Evolutionary conservation across 2,888 invertebrate genomes (phyloP), one percentile per base, ranked within the genome.

Genomic region (Peribatodes rhomboidaria): DNA sequence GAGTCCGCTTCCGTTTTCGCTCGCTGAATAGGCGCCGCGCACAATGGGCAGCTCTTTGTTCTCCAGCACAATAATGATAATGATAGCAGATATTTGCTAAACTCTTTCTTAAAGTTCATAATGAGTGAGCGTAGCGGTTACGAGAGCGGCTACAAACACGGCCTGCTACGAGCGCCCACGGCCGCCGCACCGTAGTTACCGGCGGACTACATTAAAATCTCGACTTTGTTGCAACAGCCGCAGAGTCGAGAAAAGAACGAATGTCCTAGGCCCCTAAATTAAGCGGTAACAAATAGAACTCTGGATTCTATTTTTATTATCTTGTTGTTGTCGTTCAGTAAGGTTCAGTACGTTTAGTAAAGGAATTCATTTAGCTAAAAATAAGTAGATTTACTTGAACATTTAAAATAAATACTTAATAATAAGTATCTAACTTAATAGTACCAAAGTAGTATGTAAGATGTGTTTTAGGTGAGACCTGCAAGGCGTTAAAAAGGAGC

Each of bases 121-220:
- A 58, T 65, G 47, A 74, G 71, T 70, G 68, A 68, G 56, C 72
- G 69, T 68, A 67, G 71, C 69, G 44, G 61, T 66, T 78, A 73
- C 72, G 74, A 74, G 70, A 52, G 50, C 69, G 72, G 78, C 76
- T 81, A 81, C 82, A 80, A 82, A 82, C 82, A 82, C 79, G 80
- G 70, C 75, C 78, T 77, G 72, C 67, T 75, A 76, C 74, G 68
- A 74, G 62, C 68, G 49, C 61, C 55, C 69, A 58, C 67, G 22
- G 49, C 70, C 72, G 39, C 70, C 78, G 70, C 71, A 69, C 73
- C 77, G 77, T 81, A 78, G 73, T 73, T 65, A 56, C 61, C 35
- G 35, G 61, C 35, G 47, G 7, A 39, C 61, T 74, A 72, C 76
- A 76, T 69, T 54, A 70, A 63, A 84, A 77, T 70, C 69, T 31